Evolutionary conservation across 2,888 invertebrate genomes (phyloP).

Genomic region (Caenorhabditis sp.): DNA sequence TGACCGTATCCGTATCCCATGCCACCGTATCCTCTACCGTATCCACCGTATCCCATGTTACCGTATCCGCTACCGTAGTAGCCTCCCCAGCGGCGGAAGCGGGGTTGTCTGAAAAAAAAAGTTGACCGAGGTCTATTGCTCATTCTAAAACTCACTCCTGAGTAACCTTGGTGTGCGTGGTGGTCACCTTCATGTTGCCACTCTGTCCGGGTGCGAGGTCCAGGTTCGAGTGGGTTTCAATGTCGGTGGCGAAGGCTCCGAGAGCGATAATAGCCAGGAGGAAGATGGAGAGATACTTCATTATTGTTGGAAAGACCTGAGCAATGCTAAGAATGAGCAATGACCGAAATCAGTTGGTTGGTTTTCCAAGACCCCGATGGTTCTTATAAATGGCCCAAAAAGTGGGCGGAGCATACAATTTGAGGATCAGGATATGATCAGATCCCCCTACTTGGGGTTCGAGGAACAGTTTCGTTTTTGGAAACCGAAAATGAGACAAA

Average conservation of each 20-base stretch:
- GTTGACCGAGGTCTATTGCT: too few relatives aligned
- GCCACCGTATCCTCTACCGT: constrained; percentile 2
- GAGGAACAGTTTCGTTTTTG: background rate
- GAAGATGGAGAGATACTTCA: constrained; percentile 11
- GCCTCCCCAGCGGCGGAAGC: constrained; percentile 23
- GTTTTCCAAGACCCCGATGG: background rate
- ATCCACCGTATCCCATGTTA: constrained; percentile 22
- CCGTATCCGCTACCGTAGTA: constrained; percentile 9
- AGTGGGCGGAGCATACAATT: constrained; percentile 4
- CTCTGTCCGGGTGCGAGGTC: background rate
- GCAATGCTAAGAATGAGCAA: background rate
- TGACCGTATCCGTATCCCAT: too few relatives aligned
- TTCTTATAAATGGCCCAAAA: background rate
- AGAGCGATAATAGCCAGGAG: constrained; percentile 18
- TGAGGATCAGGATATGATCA: background rate
- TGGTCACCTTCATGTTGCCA: background rate
- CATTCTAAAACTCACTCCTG: constrained; percentile 1
- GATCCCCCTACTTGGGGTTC: background rate
- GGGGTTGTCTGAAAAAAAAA: constrained; percentile 2
- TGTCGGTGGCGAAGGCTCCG: constrained; percentile 6
- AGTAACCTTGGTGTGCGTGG: background rate
- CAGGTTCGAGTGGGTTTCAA: background rate
- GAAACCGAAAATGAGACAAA: background rate
- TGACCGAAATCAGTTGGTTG: background rate
- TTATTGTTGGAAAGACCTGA: background rate